Percentiles rank a stretch among this genome's conserved stretches.
Conservation (phyloP, 2,888 invertebrate genomes). For the Candidula unifasciata region DNA sequence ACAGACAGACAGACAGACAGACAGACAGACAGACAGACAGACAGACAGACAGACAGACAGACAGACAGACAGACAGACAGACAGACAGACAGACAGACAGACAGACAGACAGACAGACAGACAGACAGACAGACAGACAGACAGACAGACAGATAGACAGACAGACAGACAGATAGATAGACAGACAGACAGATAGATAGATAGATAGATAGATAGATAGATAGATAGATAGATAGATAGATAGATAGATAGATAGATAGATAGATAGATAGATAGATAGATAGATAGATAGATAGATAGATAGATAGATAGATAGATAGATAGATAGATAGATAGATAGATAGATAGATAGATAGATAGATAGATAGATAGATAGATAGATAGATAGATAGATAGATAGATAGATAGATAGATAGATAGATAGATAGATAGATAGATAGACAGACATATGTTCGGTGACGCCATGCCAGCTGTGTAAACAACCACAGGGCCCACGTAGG, state of each 20-base stretch:
- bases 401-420: neutral
- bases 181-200: no score
- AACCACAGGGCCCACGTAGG: no score
- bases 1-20: neutral
- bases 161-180: no score
- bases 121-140: neutral
- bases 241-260: neutral
- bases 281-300: neutral
- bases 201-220: neutral
- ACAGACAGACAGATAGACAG: no score
- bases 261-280: neutral
- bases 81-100: neutral
- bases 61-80: neutral
- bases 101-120: neutral
- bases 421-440: neutral
- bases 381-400: neutral
- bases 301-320: neutral
- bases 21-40: neutral
- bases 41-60: neutral
- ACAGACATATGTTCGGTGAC: neutral
- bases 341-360: neutral
- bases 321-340: neutral
- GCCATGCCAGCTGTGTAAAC: no score
- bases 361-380: neutral
- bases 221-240: neutral